Percentiles rank a stretch among this genome's conserved stretches.
These are phyloP conservation scores for Protosalanx chinensis DNA, from an alignment of 2,797 vertebrate genomes.

Conservation along the genomic window DNA sequence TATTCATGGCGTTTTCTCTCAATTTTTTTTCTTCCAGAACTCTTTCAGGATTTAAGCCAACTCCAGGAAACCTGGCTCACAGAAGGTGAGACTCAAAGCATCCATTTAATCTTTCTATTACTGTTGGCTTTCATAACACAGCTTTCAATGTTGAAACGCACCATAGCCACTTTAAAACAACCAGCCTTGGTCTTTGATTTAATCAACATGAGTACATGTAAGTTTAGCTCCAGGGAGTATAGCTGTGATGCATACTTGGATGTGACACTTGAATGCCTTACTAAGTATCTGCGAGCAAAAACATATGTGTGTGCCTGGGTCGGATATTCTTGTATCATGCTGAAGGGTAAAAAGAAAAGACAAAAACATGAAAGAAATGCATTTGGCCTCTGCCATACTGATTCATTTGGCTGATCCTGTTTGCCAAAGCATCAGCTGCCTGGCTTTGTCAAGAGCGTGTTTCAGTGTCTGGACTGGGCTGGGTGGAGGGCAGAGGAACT, in stretches of 20 bases:
- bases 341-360: no score
- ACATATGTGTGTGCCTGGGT: no score
- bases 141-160: neutral
- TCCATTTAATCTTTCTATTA: slow-evolving; percentile 10
- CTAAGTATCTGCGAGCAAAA: no score
- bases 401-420: no score
- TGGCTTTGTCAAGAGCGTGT: neutral
- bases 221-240: neutral
- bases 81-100: slow-evolving; percentile 81
- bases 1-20: slow-evolving; percentile 24
- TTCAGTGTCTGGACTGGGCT: neutral
- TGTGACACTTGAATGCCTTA: no score
- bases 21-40: slow-evolving; percentile 72
- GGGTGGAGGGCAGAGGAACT: neutral
- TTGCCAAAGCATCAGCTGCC: no score
- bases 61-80: slow-evolving; percentile 97
- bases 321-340: no score
- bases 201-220: neutral
- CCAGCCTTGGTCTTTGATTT: neutral
- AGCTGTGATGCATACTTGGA: no score
- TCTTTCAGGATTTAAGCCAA: slow-evolving; percentile 95
- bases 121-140: neutral
- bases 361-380: no score
- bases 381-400: no score
- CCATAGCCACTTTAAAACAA: neutral